phyloP scores from a whole-genome alignment of 2,888 invertebrate species.

The Plagiodera versicolora region DNA sequence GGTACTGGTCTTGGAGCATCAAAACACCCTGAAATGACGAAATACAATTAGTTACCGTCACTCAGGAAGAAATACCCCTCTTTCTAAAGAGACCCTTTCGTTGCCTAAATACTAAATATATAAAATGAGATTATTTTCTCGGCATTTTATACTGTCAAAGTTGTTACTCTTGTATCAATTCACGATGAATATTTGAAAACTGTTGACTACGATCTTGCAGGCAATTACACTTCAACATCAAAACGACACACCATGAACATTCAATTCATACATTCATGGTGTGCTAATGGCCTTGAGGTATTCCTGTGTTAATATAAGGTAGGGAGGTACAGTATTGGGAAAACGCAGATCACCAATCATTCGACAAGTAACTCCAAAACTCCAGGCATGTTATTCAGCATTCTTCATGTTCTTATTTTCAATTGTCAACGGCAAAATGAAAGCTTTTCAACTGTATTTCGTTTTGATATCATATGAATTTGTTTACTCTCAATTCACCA shows the following conservation, averaged over 20 bases:
- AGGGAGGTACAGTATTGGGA: not conserved
- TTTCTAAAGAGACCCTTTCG: conserved; percentile 53
- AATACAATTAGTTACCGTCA: conserved; percentile 33
- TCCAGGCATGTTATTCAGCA: not conserved
- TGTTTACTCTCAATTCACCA: no score
- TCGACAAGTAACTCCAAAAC: not conserved
- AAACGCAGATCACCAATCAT: not conserved
- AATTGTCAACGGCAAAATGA: no score
- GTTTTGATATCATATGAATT: no score
- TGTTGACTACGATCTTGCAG: not conserved
- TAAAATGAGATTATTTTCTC: conserved; percentile 24
- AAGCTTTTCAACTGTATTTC: no score
- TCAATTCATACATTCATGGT: not conserved
- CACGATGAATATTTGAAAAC: not conserved
- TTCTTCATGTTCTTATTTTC: not conserved
- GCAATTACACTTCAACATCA: not conserved
- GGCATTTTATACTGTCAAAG: conserved; percentile 19
- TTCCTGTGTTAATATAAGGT: not conserved
- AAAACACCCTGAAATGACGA: conserved; percentile 69
- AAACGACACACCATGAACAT: not conserved
- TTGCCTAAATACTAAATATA: conserved; percentile 51
- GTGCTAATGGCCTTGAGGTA: not conserved
- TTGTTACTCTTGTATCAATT: conserved; percentile 3
- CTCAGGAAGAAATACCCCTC: conserved; percentile 47
- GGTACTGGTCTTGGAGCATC: conserved; percentile 71